Evolutionary conservation across 2,797 vertebrate species (phyloP).

Genomic region (Syncerus caffer): DNA sequence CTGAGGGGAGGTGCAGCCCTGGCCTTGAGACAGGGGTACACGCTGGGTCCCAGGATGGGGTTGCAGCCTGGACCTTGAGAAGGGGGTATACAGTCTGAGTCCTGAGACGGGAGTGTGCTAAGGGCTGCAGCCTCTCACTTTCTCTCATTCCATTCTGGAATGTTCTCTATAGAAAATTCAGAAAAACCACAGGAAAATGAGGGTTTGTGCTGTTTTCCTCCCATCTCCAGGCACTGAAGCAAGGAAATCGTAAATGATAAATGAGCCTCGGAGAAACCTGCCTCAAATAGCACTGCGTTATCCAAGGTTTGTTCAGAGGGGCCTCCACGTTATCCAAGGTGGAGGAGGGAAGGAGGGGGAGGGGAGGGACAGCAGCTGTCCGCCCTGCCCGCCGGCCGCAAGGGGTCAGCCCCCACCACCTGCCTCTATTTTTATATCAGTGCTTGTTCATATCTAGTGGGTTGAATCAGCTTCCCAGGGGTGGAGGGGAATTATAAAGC

Average conservation of each 20-base stretch:
- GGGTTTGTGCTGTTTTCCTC: not conserved
- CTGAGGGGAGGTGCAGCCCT: not conserved
- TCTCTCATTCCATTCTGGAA: not conserved
- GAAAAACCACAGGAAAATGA: not conserved
- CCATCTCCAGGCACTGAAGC: not conserved
- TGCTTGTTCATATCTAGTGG: constrained; percentile 76
- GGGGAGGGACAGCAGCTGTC: not conserved
- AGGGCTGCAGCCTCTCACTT: not conserved
- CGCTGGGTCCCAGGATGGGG: not conserved
- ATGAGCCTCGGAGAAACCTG: not conserved
- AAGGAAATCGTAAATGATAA: not conserved
- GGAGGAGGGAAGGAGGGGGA: fast-evolving
- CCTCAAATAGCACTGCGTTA: not conserved
- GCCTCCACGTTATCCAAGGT: not conserved
- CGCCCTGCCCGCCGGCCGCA: constrained; percentile 20
- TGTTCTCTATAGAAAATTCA: not conserved
- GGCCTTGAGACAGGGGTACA: not conserved
- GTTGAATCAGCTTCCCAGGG: constrained; percentile 70
- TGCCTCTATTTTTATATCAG: constrained; percentile 82
- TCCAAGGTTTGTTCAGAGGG: not conserved
- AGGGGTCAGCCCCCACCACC: constrained; percentile 75
- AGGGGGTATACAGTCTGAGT: not conserved
- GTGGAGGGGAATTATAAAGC: constrained; percentile 45
- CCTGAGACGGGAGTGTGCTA: too few relatives aligned
- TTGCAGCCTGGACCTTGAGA: not conserved